phyloP scores from a whole-genome alignment of 2,888 invertebrate genomes.

The Gymnocheta viridis region DNA sequence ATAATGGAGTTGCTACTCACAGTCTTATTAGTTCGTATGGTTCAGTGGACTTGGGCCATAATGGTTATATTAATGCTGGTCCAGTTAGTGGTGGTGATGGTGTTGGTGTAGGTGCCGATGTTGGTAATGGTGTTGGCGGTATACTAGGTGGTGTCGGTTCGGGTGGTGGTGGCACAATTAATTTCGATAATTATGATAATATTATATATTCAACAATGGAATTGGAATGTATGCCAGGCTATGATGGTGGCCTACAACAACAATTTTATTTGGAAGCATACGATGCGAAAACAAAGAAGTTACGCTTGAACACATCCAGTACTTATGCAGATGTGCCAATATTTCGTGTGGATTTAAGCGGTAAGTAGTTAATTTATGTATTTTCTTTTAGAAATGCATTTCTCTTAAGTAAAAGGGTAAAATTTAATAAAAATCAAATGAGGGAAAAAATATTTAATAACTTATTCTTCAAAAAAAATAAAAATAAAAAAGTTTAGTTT shows the following conservation, averaged over 20 bases:
- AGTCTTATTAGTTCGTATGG: slow-evolving; percentile 75
- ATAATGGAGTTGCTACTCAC: slow-evolving; percentile 79
- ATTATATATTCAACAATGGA: slow-evolving; percentile 84
- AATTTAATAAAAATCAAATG: too few relatives aligned
- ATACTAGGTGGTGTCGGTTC: slow-evolving; percentile 49
- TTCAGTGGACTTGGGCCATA: slow-evolving; percentile 48
- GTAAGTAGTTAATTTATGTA: slow-evolving; percentile 73
- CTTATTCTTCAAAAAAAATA: too few relatives aligned
- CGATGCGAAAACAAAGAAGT: slow-evolving; percentile 87
- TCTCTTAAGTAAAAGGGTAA: neutral
- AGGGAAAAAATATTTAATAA: too few relatives aligned
- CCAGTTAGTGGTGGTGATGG: slow-evolving; percentile 64
- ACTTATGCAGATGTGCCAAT: slow-evolving; percentile 84
- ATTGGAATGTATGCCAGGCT: slow-evolving; percentile 92
- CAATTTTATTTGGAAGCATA: slow-evolving; percentile 92
- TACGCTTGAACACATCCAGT: slow-evolving; percentile 88
- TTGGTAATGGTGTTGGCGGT: slow-evolving; percentile 67
- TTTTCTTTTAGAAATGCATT: neutral
- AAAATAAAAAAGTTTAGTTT: too few relatives aligned
- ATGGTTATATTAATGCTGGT: slow-evolving; percentile 52
- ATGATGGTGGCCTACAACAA: slow-evolving; percentile 94
- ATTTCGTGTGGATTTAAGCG: slow-evolving; percentile 84
- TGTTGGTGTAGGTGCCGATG: slow-evolving; percentile 56
- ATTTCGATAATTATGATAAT: slow-evolving; percentile 81
- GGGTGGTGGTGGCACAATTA: slow-evolving; percentile 77